These are phyloP conservation scores for Sciaenops ocellatus DNA, from an alignment of 2,797 vertebrate genomes.

Conservation along the genomic window DNA sequence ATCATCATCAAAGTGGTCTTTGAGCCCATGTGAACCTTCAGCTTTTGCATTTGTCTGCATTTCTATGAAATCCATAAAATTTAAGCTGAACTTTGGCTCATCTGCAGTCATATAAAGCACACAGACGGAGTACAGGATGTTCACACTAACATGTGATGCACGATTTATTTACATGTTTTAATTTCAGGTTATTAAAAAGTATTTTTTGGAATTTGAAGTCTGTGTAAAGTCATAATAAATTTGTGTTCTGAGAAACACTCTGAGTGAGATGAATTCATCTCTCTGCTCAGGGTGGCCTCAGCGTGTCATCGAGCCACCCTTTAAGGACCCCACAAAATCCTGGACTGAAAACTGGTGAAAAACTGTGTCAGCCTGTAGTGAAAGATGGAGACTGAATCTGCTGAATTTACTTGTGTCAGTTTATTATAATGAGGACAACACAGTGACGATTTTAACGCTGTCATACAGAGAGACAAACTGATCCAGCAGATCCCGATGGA, in stretches of 20 bases:
- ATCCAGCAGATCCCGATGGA: conserved; percentile 80
- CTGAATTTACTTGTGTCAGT: not conserved
- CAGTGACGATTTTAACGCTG: not conserved
- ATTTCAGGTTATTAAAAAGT: no score
- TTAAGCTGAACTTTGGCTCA: not conserved
- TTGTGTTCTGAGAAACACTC: no score
- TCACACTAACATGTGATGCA: not conserved
- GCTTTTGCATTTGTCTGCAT: not conserved
- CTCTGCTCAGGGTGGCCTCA: no score
- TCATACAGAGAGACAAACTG: conserved; percentile 71
- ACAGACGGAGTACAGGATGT: not conserved
- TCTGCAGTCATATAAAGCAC: not conserved
- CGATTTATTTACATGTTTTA: not conserved
- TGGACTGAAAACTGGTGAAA: no score
- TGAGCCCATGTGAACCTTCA: not conserved
- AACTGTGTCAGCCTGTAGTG: no score
- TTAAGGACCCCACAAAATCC: no score
- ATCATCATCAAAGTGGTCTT: not conserved
- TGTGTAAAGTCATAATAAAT: no score
- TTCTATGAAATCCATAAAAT: conserved; percentile 12
- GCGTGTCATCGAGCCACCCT: no score
- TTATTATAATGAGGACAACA: not conserved
- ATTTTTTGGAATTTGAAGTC: no score
- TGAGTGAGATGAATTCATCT: no score
- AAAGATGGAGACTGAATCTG: no score